Evolutionary conservation across 1,140 invertebrate species (phyloP), one percentile per base, ranked within the genome.

Genomic region (Cephus cinctus): DNA sequence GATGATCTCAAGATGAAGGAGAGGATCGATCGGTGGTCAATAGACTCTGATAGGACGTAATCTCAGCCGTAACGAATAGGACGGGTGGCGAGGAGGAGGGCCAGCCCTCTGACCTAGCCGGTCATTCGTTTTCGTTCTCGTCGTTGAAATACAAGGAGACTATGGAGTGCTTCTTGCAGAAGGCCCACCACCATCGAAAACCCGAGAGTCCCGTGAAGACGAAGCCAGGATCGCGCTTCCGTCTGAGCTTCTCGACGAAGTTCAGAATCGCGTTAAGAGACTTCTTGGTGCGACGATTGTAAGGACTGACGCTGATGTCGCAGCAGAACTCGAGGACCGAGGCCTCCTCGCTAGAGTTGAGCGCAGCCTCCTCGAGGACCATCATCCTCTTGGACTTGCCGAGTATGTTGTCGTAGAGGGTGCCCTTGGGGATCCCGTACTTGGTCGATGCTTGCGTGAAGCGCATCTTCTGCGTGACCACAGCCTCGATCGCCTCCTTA

Each of bases 141-240:
- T 78, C 79, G 47, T 82, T 81, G 56, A 81, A 83, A 57, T 83
- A 82, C 16, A 85, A 63, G 3, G 82, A 84, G 14, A 87, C 85
- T 43, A 89, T 86, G 34, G 83, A 85, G 70, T 89, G 84, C 59
- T 89, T 88, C 65, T 88, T 88, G 75, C 86, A 88, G 59, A 89
- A 89, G 0, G 86, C 86, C 86, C 86, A 89, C 87, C 87, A 88
- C 87, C 87, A 89, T 14, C 85, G 69, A 57, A 87, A 89, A 2
- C 86, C 86, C 5, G 81, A 81, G 5, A 87, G 71, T 4, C 84
- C 84, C 31, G 80, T 80, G 53, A 88, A 87, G 16, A 78, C 65
- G 60, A 88, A 88, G 45, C 74, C 76, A 0, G 85, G 83, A 48
- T 87, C 83, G 46, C 83, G 76, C 12, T 65, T 68, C 35, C 79